Evolutionary conservation across 2,113 vertebrate species (phyloP).

Genomic region (Isurus oxyrinchus): DNA sequence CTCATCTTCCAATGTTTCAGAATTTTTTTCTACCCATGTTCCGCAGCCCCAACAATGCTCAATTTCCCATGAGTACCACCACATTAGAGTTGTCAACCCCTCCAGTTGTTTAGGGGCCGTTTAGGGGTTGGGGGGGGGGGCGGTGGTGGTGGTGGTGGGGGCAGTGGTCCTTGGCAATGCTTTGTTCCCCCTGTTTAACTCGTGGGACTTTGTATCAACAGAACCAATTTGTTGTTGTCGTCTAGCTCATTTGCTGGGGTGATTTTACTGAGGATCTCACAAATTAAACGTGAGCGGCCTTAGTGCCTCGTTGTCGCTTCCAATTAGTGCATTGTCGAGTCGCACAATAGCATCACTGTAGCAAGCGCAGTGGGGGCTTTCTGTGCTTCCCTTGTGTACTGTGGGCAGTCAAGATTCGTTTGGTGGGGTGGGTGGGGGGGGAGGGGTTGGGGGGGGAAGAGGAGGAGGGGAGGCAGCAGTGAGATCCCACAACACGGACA

Average conservation of each 20-base stretch:
- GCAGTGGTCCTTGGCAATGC: not conserved
- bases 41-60: not conserved
- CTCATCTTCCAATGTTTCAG: not conserved
- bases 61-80: not conserved
- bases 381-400: constrained; percentile 89
- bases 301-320: constrained; percentile 77
- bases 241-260: constrained; percentile 47
- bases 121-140: not conserved
- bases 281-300: constrained; percentile 71
- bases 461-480: not conserved
- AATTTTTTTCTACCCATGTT: not conserved
- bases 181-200: not conserved
- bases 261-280: constrained; percentile 55
- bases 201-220: not conserved
- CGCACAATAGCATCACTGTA: constrained; percentile 85
- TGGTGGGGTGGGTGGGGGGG: constrained; percentile 53
- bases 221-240: constrained; percentile 19
- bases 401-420: constrained; percentile 93
- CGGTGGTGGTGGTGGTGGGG: too few relatives aligned
- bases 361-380: constrained; percentile 70
- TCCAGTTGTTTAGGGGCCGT: not conserved
- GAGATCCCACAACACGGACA: constrained; percentile 71
- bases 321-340: constrained; percentile 90
- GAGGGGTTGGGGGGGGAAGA: not conserved
- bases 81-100: not conserved